Percentiles rank a stretch among this genome's conserved stretches.
These are phyloP conservation scores for Schrankia costaestrigalis DNA, from an alignment of 2,888 invertebrate species.

Conservation along the genomic window DNA sequence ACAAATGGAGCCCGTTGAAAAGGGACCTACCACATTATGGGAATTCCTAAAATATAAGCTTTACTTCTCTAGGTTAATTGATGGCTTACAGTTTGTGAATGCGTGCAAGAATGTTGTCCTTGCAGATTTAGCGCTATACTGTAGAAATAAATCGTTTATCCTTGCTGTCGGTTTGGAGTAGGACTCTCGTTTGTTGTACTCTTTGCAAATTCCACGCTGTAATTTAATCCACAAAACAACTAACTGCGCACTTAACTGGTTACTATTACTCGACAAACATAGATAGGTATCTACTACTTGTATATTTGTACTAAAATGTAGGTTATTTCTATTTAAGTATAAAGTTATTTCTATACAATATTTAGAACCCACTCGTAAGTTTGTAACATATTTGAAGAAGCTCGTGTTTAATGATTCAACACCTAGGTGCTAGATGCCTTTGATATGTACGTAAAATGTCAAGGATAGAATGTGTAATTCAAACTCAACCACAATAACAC, in stretches of 20 bases:
- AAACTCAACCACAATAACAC: constrained; percentile 21
- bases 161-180: constrained; percentile 36
- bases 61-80: constrained; percentile 56
- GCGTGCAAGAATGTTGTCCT: constrained; percentile 70
- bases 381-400: constrained; percentile 24
- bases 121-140: constrained; percentile 60
- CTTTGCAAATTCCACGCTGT: constrained; percentile 7
- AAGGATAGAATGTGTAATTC: constrained; percentile 24
- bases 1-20: constrained; percentile 14
- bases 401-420: constrained; percentile 24
- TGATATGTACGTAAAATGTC: constrained; percentile 24
- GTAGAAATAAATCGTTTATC: constrained; percentile 48
- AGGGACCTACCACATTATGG: constrained; percentile 40
- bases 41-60: constrained; percentile 41
- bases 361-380: too few species aligned
- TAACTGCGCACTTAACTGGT: too few species aligned
- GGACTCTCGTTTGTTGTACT: constrained; percentile 20
- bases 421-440: constrained; percentile 11
- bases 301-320: too few species aligned
- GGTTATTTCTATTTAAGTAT: too few species aligned
- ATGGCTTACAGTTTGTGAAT: constrained; percentile 53
- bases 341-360: too few species aligned
- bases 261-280: too few species aligned
- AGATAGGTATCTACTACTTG: too few species aligned
- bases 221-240: constrained; percentile 10